Conservation (phyloP, 2,113 vertebrate species). For the Platichthys stellatus region DNA sequence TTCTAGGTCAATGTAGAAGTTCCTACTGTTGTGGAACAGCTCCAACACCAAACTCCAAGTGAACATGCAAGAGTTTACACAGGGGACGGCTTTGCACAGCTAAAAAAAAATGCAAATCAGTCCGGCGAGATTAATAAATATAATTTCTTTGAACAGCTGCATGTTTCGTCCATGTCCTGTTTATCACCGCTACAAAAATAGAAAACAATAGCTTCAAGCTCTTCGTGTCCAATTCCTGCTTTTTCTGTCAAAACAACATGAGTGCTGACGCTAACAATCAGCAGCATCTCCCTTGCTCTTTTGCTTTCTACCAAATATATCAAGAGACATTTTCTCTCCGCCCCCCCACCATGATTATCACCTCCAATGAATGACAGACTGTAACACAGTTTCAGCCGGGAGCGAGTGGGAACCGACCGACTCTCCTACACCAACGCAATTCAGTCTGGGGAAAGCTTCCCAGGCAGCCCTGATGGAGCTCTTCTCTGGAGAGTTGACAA, state of each 20-base stretch:
- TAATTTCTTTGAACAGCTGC: neutral
- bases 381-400: slow-evolving; percentile 39
- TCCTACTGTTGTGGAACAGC: neutral
- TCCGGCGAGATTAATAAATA: neutral
- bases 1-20: neutral
- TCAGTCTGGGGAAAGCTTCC: slow-evolving; percentile 31
- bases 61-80: neutral
- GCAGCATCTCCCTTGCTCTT: slow-evolving; percentile 34
- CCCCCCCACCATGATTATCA: slow-evolving; percentile 40
- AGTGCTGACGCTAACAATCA: slow-evolving; percentile 41
- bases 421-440: slow-evolving; percentile 49
- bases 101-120: slow-evolving; percentile 1
- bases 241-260: slow-evolving; percentile 40
- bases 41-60: neutral
- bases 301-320: slow-evolving; percentile 51
- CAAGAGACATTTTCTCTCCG: neutral
- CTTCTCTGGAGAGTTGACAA: slow-evolving; percentile 63
- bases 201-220: slow-evolving; percentile 32
- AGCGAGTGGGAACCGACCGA: slow-evolving; percentile 30
- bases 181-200: slow-evolving; percentile 30
- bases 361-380: slow-evolving; percentile 59
- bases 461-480: slow-evolving; percentile 48
- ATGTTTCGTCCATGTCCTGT: slow-evolving; percentile 3
- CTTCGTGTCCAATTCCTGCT: slow-evolving; percentile 20
- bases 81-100: no score